phyloP scores from a whole-genome alignment of 2,113 vertebrate species.

The Aramus guarauna region DNA sequence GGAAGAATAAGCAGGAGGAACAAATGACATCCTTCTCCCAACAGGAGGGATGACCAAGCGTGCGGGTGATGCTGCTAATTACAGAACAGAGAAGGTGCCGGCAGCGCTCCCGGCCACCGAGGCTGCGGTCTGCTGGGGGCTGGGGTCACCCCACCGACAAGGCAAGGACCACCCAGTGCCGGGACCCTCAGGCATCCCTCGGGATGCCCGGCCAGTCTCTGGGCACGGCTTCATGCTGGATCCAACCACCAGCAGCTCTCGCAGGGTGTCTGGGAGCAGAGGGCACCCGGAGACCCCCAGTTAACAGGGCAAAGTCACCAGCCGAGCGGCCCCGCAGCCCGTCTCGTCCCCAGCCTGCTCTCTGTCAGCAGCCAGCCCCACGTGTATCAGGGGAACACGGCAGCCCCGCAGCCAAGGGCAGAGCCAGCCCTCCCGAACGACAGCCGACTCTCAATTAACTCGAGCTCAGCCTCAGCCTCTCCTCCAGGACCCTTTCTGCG shows the following conservation, averaged over 20 bases:
- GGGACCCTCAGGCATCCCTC: not conserved
- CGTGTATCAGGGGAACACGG: fast-evolving
- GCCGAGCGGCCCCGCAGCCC: not conserved
- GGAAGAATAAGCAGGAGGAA: not conserved
- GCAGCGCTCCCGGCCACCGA: not conserved
- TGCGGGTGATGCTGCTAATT: not conserved
- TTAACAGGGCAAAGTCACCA: not conserved
- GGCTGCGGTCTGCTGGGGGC: not conserved
- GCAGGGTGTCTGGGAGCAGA: not conserved
- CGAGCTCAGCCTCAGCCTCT: not conserved
- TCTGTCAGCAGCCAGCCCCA: not conserved
- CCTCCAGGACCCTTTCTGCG: not conserved
- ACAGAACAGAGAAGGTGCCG: not conserved
- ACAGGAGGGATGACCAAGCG: not conserved
- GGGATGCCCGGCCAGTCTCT: fast-evolving
- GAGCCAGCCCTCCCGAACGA: not conserved
- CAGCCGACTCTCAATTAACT: not conserved
- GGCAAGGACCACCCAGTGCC: not conserved
- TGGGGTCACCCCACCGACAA: not conserved
- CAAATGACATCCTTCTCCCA: not conserved
- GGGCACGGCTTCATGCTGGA: fast-evolving
- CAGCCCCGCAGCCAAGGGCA: not conserved
- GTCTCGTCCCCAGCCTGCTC: fast-evolving
- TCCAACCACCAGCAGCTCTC: not conserved
- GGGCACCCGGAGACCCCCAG: not conserved